These are phyloP conservation scores for Sebastes alutus DNA, from an alignment of 2,797 vertebrate species.

Conservation along the genomic window DNA sequence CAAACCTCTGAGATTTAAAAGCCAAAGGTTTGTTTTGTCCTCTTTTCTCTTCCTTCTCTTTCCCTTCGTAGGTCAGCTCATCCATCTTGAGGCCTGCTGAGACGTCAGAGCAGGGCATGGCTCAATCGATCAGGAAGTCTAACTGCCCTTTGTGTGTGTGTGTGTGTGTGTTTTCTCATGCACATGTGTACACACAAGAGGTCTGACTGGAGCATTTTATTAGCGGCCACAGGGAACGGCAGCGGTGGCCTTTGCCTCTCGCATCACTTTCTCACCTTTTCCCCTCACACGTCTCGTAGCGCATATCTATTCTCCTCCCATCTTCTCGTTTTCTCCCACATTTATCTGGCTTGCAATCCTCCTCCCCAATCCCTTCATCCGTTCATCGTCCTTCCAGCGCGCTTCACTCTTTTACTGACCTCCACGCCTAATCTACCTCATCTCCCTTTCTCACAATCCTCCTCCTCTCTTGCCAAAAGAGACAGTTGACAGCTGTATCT, in stretches of 20 bases:
- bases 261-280: constrained; percentile 47
- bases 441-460: constrained; percentile 33
- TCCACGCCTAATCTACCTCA: constrained; percentile 54
- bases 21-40: constrained; percentile 68
- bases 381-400: constrained; percentile 35
- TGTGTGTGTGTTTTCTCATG: constrained; percentile 15
- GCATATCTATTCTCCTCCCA: constrained; percentile 41
- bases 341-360: constrained; percentile 43
- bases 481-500: constrained; percentile 65
- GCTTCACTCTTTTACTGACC: constrained; percentile 51
- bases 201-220: constrained; percentile 65
- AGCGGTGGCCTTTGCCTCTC: constrained; percentile 60
- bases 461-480: constrained; percentile 41
- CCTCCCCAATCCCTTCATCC: constrained; percentile 38
- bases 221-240: constrained; percentile 59
- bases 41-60: constrained; percentile 47
- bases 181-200: constrained; percentile 47
- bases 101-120: constrained; percentile 72
- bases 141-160: constrained; percentile 64
- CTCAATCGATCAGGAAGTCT: constrained; percentile 80
- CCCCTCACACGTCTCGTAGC: neutral
- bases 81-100: constrained; percentile 73
- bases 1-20: constrained; percentile 68
- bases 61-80: constrained; percentile 71
- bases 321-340: constrained; percentile 32